Evolutionary conservation across 2,888 invertebrate genomes (phyloP).

Genomic region (Drosophila mimica): DNA sequence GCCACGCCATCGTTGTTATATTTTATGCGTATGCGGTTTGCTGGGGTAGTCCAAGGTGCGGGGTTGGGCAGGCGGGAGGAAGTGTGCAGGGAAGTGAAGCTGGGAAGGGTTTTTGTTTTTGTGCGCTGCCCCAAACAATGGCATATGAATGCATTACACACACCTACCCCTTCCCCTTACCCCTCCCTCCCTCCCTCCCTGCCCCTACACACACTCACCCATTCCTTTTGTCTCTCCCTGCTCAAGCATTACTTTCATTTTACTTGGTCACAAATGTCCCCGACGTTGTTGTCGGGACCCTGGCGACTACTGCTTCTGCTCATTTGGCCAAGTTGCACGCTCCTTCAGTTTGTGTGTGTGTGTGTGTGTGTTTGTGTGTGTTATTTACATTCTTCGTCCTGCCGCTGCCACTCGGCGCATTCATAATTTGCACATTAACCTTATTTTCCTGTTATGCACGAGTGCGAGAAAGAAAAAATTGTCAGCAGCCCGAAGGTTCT

Average conservation of each 20-base stretch:
- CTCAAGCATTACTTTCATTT: constrained; percentile 50
- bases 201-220: background rate
- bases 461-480: constrained; percentile 69
- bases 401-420: constrained; percentile 54
- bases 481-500: constrained; percentile 64
- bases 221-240: background rate
- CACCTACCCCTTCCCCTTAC: constrained; percentile 13
- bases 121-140: constrained; percentile 62
- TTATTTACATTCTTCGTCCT: constrained; percentile 35
- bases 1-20: constrained; percentile 72
- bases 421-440: constrained; percentile 80
- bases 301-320: constrained; percentile 39
- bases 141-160: constrained; percentile 73
- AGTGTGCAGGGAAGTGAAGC: background rate
- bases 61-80: background rate
- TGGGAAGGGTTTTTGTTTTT: constrained; percentile 38
- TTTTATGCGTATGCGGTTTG: constrained; percentile 65
- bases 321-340: constrained; percentile 43
- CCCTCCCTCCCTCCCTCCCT: too few relatives aligned
- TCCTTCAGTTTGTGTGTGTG: background rate
- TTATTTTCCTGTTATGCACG: constrained; percentile 78
- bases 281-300: constrained; percentile 14
- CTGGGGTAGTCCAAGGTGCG: background rate
- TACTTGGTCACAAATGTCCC: constrained; percentile 63
- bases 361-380: background rate